These are phyloP conservation scores for Marisa cornuarietis DNA, from an alignment of 1,140 invertebrate genomes.

Conservation along the genomic window DNA sequence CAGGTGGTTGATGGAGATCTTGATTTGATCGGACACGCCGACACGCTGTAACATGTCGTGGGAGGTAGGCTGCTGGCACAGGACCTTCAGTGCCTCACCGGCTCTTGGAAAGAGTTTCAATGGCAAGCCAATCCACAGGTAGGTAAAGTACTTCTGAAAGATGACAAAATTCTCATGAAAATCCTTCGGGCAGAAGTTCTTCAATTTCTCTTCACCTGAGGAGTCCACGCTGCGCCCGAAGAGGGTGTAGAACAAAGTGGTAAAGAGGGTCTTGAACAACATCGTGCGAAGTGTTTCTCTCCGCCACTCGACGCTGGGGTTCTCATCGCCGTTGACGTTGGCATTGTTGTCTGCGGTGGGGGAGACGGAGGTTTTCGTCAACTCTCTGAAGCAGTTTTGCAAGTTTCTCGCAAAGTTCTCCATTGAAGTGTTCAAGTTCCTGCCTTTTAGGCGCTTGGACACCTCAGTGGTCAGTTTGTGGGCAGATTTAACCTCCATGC, in stretches of 20 bases:
- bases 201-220: slow-evolving; percentile 9
- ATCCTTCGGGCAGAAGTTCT: slow-evolving; percentile 50
- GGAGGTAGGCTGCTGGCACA: slow-evolving; percentile 56
- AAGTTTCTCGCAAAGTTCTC: slow-evolving; percentile 54
- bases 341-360: neutral
- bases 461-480: slow-evolving; percentile 63
- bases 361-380: neutral
- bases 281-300: slow-evolving; percentile 56
- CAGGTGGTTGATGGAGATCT: slow-evolving; percentile 60
- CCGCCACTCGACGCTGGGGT: slow-evolving; percentile 38
- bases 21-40: slow-evolving; percentile 62
- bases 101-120: slow-evolving; percentile 61
- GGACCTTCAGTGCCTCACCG: slow-evolving; percentile 49
- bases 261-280: slow-evolving; percentile 59
- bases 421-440: slow-evolving; percentile 50
- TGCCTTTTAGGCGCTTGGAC: slow-evolving; percentile 60
- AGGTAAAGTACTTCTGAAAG: slow-evolving; percentile 66
- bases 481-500: slow-evolving; percentile 56
- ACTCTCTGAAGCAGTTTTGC: slow-evolving; percentile 35
- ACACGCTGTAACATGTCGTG: slow-evolving; percentile 52
- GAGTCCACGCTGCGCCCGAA: slow-evolving; percentile 54
- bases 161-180: slow-evolving; percentile 61
- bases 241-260: slow-evolving; percentile 64
- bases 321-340: slow-evolving; percentile 13
- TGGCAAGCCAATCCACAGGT: slow-evolving; percentile 63